phyloP scores from a whole-genome alignment of 2,797 vertebrate genomes.

The Enteromius trimaculatus region DNA sequence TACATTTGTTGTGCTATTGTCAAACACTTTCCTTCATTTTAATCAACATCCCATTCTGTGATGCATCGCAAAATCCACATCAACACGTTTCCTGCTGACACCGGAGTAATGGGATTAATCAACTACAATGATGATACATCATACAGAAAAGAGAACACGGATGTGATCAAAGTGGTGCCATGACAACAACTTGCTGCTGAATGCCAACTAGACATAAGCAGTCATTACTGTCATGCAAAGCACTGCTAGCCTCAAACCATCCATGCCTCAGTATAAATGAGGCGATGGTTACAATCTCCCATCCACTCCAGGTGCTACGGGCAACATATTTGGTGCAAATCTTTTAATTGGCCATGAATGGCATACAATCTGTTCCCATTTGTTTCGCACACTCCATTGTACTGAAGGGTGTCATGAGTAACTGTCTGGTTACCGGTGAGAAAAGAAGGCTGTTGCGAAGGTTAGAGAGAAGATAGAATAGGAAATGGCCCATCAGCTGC shows the following conservation, averaged over 20 bases:
- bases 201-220: constrained; percentile 25
- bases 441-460: not conserved
- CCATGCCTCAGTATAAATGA: constrained; percentile 13
- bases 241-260: constrained; percentile 26
- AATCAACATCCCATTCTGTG: not conserved
- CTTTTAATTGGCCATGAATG: constrained; percentile 24
- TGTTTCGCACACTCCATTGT: not conserved
- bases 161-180: constrained; percentile 44
- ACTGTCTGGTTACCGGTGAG: constrained; percentile 8
- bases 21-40: constrained; percentile 4
- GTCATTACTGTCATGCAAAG: constrained; percentile 30
- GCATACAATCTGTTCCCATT: not conserved
- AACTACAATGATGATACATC: constrained; percentile 35
- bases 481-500: constrained; percentile 22
- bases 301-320: not conserved
- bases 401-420: not conserved
- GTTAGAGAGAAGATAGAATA: constrained; percentile 8
- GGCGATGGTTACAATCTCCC: not conserved
- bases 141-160: constrained; percentile 27
- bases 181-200: constrained; percentile 35
- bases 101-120: constrained; percentile 38
- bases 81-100: constrained; percentile 13
- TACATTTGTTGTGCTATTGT: constrained; percentile 7
- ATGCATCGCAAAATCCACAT: not conserved
- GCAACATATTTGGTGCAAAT: constrained; percentile 31